phyloP scores from a whole-genome alignment of 30 jellyfish, hydroid and myxozoan genomes.

The Aurelia aurita region DNA sequence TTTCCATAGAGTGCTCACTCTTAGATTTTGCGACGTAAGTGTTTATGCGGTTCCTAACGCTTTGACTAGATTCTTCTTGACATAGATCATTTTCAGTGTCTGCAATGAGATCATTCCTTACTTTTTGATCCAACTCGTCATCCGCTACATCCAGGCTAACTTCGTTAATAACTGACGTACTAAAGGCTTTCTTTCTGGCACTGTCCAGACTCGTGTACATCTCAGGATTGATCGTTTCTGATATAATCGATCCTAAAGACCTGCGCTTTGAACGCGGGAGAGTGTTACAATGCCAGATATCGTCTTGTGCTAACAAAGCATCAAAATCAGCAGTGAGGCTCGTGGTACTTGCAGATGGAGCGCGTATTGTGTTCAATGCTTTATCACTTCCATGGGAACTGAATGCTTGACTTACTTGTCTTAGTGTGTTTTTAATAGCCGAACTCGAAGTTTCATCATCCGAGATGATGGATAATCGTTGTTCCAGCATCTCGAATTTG shows the following conservation, averaged over 20 bases:
- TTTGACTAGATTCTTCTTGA: not conserved
- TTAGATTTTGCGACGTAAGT: not conserved
- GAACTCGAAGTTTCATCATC: conserved; percentile 85
- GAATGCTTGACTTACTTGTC: conserved; percentile 95
- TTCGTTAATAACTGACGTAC: conserved; percentile 65
- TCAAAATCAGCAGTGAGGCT: conserved; percentile 60
- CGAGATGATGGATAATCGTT: conserved; percentile 74
- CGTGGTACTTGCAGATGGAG: conserved; percentile 40
- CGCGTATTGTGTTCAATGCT: conserved; percentile 28
- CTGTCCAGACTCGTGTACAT: conserved; percentile 25
- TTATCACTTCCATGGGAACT: conserved; percentile 68
- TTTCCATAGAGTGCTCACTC: not conserved
- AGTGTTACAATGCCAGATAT: conserved; percentile 20
- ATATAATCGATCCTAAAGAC: conserved; percentile 64
- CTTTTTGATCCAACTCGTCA: conserved; percentile 25
- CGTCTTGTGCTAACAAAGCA: conserved; percentile 65
- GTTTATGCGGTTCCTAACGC: conserved; percentile 9
- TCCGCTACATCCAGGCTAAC: conserved; percentile 41
- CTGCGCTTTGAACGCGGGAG: conserved; percentile 64
- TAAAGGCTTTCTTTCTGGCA: conserved; percentile 61
- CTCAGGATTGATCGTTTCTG: conserved; percentile 67
- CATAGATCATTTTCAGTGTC: not conserved
- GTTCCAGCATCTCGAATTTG: conserved; percentile 76
- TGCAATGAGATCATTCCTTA: not conserved
- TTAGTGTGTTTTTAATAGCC: conserved; percentile 82